Evolutionary conservation across 2,888 invertebrate genomes (phyloP), one percentile per base, ranked within the genome.

Genomic region (Platypus cylindrus): DNA sequence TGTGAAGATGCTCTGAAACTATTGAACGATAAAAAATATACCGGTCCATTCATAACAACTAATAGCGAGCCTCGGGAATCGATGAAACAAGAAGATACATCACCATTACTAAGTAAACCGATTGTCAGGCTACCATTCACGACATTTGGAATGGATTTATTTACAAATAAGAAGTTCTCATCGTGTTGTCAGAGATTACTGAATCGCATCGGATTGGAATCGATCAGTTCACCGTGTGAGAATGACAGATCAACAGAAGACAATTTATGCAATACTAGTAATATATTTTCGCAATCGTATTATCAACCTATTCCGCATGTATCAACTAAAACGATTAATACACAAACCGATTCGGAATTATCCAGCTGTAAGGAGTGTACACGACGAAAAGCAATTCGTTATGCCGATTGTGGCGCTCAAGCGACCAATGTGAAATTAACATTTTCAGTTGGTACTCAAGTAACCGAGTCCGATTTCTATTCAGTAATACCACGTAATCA

Each of bases 1-100:
- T 61, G 61, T 50, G 62, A 62, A 48, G 62, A 62, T 37, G 59
- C 58, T 9, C 49, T 62, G 39, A 59, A 53, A 43, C 43, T 51
- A 30, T 44, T 61, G 40, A 52, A 45, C 23, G 49, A 50, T 13
- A 39, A 33, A 31, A 36, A 32, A 17, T 47, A 51, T 25, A 40
- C 42, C 23, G 59, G 59, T 11, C 52, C 54, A 13, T n/a, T n/a
- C n/a, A n/a, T n/a, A n/a, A n/a, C n/a, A n/a, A 50, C 59, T 36
- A 42, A 49, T 22, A 45, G 55, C 16, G 40, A 37, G 5, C 32
- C 30, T 14, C 51, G 46, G 34, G 34, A 33, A 15, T 28, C 39
- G 17, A 36, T 32, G 11, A 41, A 48, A 36, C 13, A 36, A n/a
- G 33, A 44, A 12, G 30, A 30, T n/a, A 45, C 48, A 32, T 53